Evolutionary conservation across 2,113 vertebrate species (phyloP), one percentile per base, ranked within the genome.

Genomic region (Corydoras sp.): DNA sequence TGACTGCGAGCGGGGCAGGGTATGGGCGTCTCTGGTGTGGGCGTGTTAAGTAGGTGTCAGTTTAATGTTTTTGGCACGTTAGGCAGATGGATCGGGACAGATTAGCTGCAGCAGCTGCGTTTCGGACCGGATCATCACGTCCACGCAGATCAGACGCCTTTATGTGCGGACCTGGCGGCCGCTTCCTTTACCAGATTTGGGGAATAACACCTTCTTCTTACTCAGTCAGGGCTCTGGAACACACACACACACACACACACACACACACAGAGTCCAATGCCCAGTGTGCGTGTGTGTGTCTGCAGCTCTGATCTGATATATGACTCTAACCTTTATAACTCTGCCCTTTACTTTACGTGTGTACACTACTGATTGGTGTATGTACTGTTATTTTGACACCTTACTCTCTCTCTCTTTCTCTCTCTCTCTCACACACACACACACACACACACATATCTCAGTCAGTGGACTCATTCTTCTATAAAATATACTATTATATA

Each of bases 61-160:
- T 85, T 85, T 80, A 24, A 24, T 84, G 83, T 84, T 60, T 58
- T 73, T 79, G 77, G 78, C 74, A 71, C 75, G 77, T 87, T 87
- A 84, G 86, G 86, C 90, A 90, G 88, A 90, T 84, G 85, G 87
- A 88, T 86, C 82, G 85, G 81, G 83, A 84, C 80, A 88, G 90
- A 90, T 90, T 88, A 89, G 83, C 84, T 69, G 73, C 77, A 80
- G 85, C 89, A 91, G 90, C 88, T 91, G 90, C 81, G 85, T 88
- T 89, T 88, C 86, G 86, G 86, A 88, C 88, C 81, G 86, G 88
- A 89, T 84, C 86, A 85, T 75, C 79, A 76, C 72, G 62, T 77
- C 63, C 59, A 35, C n/a, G 59, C 85, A 88, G 88, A 90, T 91
- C 86, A 89, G 86, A 82, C 81, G 84, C 82, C 84, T 83, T 90